Evolutionary conservation across 1,140 invertebrate genomes (phyloP), one percentile per base, ranked within the genome.

Genomic region (Trinorchestia longiramus): DNA sequence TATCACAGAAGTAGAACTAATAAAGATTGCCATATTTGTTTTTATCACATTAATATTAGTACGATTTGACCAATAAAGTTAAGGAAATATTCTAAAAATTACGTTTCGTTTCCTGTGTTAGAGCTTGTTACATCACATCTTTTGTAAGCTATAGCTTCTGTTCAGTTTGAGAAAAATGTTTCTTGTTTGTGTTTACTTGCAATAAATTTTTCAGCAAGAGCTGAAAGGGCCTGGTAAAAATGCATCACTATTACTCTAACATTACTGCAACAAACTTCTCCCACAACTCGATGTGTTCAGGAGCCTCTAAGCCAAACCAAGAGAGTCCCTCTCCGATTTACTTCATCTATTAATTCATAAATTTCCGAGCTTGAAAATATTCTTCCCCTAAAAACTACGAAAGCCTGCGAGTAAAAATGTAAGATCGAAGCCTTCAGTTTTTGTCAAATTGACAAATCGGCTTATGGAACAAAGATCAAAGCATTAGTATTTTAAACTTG

Each of bases 381-480:
- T 36, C 62, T 77, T 77, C 62, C 62, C 15, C 28, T 77, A 11
- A 77, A 77, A 77, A 11, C 62, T 77, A 77, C 15, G 62, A 77
- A 77, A 77, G 62, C 8, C 62, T 77, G 62, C 28, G 11, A 77
- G 62, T 11, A 77, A 77, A 77, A 77, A 11, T 36, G 28, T 77
- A 77, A 77, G 62, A 77, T 77, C 62, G 62, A 77, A 77, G 62
- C 62, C 62, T 77, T 36, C 62, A 53, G 47, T 53, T 53, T 53
- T 53, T 36, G 15, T 36, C 62, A 77, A 77, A 77, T 77, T 77
- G 62, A 77, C 62, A 77, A 77, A 77, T 77, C 62, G 62, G 62
- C 62, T 77, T 77, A 77, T 77, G 62, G 62, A 77, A 77, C 62
- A 77, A 77, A 77, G 62, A 77, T 77, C 62, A 77, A 36, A 77